Evolutionary conservation across 2,888 invertebrate species (phyloP).

Genomic region (Andrena bucephala): DNA sequence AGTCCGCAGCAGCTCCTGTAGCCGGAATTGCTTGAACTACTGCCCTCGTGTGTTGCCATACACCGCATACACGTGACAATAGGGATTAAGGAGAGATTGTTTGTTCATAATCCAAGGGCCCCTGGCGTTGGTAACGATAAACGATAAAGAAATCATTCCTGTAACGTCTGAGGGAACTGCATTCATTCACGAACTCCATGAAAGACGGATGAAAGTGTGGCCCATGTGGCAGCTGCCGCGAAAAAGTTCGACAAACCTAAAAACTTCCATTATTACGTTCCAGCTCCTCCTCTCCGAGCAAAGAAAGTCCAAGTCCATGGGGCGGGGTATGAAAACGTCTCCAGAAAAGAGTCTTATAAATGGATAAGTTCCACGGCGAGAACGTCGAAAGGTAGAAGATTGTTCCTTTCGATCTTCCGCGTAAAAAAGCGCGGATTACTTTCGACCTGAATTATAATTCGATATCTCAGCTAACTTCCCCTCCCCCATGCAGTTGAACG

Average conservation of each 20-base stretch:
- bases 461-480: slow-evolving; percentile 6
- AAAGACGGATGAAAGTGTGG: background rate
- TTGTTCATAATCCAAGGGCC: background rate
- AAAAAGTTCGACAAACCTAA: slow-evolving; percentile 3
- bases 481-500: background rate
- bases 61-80: slow-evolving; percentile 6
- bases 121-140: background rate
- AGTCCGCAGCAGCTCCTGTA: slow-evolving; percentile 62
- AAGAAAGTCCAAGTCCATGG: background rate
- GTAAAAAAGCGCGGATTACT: slow-evolving; percentile 13
- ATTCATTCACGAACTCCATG: background rate
- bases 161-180: background rate
- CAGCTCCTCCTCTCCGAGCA: background rate
- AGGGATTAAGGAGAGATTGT: slow-evolving; percentile 27
- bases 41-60: slow-evolving; percentile 18
- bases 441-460: slow-evolving; percentile 39
- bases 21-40: slow-evolving; percentile 72
- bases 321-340: slow-evolving; percentile 6
- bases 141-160: background rate
- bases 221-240: background rate
- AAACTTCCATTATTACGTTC: slow-evolving; percentile 24
- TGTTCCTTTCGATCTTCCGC: slow-evolving; percentile 17
- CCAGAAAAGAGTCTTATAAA: slow-evolving; percentile 18
- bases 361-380: slow-evolving; percentile 27
- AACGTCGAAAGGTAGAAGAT: background rate